Conservation (phyloP, 2,888 invertebrate species). For the Noctua pronuba region DNA sequence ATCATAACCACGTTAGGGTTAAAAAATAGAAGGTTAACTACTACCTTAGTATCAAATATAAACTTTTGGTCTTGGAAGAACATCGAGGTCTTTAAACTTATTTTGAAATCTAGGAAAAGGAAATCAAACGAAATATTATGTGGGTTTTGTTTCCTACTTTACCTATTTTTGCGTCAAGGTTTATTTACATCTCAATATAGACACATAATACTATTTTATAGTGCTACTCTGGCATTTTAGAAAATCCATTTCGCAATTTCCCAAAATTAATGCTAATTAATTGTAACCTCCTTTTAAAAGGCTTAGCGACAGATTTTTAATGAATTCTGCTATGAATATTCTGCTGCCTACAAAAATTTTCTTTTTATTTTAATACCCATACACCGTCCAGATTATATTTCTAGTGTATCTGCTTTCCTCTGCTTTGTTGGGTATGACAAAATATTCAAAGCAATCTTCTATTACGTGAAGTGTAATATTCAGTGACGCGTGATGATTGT, state of each 20-base stretch:
- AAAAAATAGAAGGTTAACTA: background rate
- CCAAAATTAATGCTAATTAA: background rate
- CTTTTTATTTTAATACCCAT: background rate
- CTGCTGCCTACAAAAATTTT: background rate
- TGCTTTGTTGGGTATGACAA: constrained; percentile 51
- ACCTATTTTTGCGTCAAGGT: background rate
- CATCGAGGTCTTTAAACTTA: background rate
- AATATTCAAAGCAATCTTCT: constrained; percentile 41
- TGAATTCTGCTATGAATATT: background rate
- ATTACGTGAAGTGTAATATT: constrained; percentile 49
- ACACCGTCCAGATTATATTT: constrained; percentile 19
- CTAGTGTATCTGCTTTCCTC: constrained; percentile 42
- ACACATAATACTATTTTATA: background rate
- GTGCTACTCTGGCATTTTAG: background rate
- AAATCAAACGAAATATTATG: constrained; percentile 5
- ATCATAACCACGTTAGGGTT: background rate
- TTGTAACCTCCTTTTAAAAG: background rate
- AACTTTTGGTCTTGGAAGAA: background rate
- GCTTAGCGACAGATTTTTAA: background rate
- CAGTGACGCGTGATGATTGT: constrained; percentile 52
- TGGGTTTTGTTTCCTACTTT: constrained; percentile 5
- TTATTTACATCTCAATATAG: background rate
- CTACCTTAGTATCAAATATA: background rate
- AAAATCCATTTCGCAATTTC: background rate
- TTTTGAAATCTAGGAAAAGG: constrained; percentile 5